These are phyloP conservation scores for Chelonia mydas DNA, from an alignment of 2,797 vertebrate genomes.

Conservation along the genomic window DNA sequence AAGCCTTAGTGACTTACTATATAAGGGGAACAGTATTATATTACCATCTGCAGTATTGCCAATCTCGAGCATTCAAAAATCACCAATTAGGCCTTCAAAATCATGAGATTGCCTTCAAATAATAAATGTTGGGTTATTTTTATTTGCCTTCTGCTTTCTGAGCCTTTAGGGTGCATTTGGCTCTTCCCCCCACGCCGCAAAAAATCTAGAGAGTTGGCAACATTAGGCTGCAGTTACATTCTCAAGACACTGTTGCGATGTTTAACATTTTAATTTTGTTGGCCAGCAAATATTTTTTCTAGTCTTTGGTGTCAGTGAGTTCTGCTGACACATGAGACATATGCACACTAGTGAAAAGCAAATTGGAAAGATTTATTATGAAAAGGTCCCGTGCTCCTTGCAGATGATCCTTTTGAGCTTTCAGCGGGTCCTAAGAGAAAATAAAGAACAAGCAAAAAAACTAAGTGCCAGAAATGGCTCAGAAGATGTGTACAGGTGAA, in stretches of 20 bases:
- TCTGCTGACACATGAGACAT: not conserved
- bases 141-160: not conserved
- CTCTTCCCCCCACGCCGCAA: not conserved
- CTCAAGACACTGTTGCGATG: not conserved
- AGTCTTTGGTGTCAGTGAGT: not conserved
- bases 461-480: not conserved
- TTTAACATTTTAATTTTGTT: not conserved
- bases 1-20: not conserved
- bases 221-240: not conserved
- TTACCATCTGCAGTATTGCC: not conserved
- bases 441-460: not conserved
- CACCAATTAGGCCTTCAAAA: not conserved
- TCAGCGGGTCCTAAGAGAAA: not conserved
- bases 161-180: not conserved
- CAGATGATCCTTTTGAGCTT: rapidly evolving
- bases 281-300: not conserved
- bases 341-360: not conserved
- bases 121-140: not conserved
- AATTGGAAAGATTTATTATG: not conserved
- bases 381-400: not conserved
- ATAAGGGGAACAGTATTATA: not conserved
- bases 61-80: not conserved
- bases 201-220: not conserved
- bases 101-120: not conserved
- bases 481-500: not conserved